Conservation (phyloP, 2,797 vertebrate species). For the Delichon dasypus region DNA sequence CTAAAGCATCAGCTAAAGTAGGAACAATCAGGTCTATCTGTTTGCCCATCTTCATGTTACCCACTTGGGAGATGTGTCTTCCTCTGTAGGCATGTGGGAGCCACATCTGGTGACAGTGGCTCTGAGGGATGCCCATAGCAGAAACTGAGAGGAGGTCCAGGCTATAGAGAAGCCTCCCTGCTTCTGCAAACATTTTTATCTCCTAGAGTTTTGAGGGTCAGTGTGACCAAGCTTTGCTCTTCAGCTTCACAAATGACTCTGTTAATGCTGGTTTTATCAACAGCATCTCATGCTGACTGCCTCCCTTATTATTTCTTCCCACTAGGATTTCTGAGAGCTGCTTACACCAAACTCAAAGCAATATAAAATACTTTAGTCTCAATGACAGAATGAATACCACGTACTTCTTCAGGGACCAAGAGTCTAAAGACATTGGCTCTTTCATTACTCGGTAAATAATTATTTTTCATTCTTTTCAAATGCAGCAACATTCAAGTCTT, state of each 20-base stretch:
- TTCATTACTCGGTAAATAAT: background rate
- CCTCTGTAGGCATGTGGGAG: background rate
- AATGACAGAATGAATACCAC: background rate
- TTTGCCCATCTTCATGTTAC: background rate
- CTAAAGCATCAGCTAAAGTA: background rate
- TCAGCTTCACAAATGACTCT: background rate
- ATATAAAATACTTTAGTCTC: background rate
- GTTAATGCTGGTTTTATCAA: background rate
- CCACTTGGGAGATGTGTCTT: background rate
- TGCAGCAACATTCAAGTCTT: background rate
- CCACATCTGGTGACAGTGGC: background rate
- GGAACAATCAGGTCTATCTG: background rate
- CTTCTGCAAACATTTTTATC: background rate
- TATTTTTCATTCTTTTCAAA: slow-evolving; percentile 20
- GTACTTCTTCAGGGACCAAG: background rate
- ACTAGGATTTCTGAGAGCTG: background rate
- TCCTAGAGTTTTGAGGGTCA: background rate
- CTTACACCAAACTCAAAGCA: background rate
- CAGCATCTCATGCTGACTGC: background rate
- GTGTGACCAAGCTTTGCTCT: background rate
- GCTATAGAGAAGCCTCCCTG: background rate
- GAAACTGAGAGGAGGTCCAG: background rate
- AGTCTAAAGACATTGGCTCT: background rate
- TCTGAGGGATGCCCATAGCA: background rate
- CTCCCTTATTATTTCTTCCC: background rate